Percentiles rank a stretch among this genome's conserved stretches.
Conservation (phyloP, 1,140 invertebrate genomes). For the Dreissena polymorpha region DNA sequence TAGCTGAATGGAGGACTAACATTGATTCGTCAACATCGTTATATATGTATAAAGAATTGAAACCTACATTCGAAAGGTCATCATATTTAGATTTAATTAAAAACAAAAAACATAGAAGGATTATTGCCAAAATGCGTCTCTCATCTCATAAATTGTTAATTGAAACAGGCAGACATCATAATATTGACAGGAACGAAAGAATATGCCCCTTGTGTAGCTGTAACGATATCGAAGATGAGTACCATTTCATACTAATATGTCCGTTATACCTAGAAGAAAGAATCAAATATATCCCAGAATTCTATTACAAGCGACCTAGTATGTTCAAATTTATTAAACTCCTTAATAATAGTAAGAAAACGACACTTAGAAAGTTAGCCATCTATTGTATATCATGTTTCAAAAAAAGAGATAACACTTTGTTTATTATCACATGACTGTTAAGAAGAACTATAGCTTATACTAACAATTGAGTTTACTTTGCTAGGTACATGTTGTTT, state of each 20-base stretch:
- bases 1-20: background rate
- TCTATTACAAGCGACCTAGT: background rate
- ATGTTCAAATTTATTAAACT: no score
- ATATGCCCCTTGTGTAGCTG: background rate
- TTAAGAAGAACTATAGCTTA: no score
- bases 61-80: background rate
- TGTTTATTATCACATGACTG: no score
- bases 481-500: no score
- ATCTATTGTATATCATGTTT: no score
- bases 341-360: no score
- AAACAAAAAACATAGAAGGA: background rate
- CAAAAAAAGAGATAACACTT: no score
- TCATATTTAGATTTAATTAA: background rate
- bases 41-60: background rate
- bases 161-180: constrained; percentile 14
- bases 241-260: constrained; percentile 7
- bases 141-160: constrained; percentile 12
- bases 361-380: no score
- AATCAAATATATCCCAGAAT: constrained; percentile 1
- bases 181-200: constrained; percentile 20
- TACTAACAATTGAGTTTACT: no score
- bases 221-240: constrained; percentile 15
- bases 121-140: background rate
- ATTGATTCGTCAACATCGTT: background rate
- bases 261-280: background rate